Evolutionary conservation across 2,888 invertebrate genomes (phyloP), one percentile per base, ranked within the genome.

Genomic region (Noctua janthe): DNA sequence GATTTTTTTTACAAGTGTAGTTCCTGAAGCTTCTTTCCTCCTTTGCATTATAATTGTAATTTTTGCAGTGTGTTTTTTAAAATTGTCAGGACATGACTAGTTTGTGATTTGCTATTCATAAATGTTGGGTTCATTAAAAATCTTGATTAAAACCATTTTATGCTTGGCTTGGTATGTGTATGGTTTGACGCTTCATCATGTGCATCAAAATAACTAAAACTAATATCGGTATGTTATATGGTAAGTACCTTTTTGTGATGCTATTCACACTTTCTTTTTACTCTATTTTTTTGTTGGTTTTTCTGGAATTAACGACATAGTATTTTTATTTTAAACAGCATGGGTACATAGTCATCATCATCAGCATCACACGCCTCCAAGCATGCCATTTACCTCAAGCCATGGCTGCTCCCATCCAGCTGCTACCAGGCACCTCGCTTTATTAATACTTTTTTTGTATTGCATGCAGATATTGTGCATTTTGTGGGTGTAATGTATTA

Each of bases 121-220:
- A 51, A 77, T 8, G 29, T 64, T 43, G 64, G 7, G 13, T n/a
- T 56, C 0, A 5, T n/a, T 35, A 47, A 39, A 47, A 35, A 35
- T 13, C 8, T 13, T 59, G 35, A 13, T 15, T 59, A 2, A 7
- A n/a, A 54, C 39, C 3, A 17, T 71, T 75, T 13, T 81, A 76
- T 86, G 86, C 72, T 83, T 78, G 49, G 73, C 73, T 73, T 83
- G 69, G 54, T 82, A 51, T 70, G 51, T 83, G 69, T 71, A 54
- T n/a, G 43, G 69, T 73, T 70, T 64, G n/a, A 59, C 29, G 43
- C 29, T 76, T 73, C n/a, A 81, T 67, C 29, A 35, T 47, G 51
- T 43, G 17, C 43, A 69, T 54, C n/a, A 47, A 77, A 43, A 17
- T 79, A 54, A 23, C 0, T 0, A 54, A 4, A 15, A 56, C 35